Evolutionary conservation across 2,113 vertebrate genomes (phyloP).

Genomic region (Seriola quinqueradiata): DNA sequence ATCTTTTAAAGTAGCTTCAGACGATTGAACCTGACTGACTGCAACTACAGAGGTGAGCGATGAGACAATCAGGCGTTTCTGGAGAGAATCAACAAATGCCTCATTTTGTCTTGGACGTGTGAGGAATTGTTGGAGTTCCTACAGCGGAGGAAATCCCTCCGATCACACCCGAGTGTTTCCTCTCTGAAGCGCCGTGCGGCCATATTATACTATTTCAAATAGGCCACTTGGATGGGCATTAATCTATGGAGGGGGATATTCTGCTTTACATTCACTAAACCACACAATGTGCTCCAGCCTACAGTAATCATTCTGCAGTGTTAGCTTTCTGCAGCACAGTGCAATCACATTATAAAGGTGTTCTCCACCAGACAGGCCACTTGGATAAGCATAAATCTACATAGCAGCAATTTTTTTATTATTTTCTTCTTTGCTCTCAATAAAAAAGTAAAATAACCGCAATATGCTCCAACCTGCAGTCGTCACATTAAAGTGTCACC

Average conservation of each 20-base stretch:
- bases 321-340: conserved; percentile 59
- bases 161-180: not conserved
- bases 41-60: not conserved
- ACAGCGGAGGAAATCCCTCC: not conserved
- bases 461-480: conserved; percentile 60
- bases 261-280: conserved; percentile 43
- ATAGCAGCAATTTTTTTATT: conserved; percentile 50
- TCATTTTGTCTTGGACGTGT: not conserved
- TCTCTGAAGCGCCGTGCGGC: not conserved
- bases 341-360: conserved; percentile 69
- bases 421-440: conserved; percentile 23
- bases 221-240: conserved; percentile 27
- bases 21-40: not conserved
- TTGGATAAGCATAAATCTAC: conserved; percentile 69
- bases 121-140: not conserved
- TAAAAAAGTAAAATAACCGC: conserved; percentile 60
- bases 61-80: not conserved
- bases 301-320: conserved; percentile 60
- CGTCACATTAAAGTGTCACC: conserved; percentile 63
- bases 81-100: too few species aligned
- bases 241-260: conserved; percentile 34
- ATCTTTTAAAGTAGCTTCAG: not conserved
- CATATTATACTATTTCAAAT: conserved; percentile 31
- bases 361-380: conserved; percentile 58
- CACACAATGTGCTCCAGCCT: conserved; percentile 30